Conservation (phyloP, 2,888 invertebrate species). For the Nemapogon koenigi region DNA sequence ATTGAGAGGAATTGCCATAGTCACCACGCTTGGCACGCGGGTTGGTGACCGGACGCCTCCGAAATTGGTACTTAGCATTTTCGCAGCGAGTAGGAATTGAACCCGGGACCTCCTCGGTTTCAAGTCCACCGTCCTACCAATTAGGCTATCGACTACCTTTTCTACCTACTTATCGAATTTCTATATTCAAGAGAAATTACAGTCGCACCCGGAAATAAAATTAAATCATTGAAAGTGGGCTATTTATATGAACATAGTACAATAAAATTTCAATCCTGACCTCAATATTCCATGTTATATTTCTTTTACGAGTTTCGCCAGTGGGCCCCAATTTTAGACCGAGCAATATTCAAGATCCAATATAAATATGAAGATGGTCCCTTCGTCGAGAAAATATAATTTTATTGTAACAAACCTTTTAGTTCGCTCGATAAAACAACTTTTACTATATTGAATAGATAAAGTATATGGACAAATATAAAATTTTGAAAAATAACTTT, state of each 20-base stretch:
- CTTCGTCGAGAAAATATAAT: slow-evolving; percentile 14
- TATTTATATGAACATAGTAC: slow-evolving; percentile 18
- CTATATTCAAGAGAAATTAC: neutral
- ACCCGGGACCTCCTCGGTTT: too few species aligned
- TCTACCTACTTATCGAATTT: too few species aligned
- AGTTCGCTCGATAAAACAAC: neutral
- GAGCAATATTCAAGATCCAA: slow-evolving; percentile 35
- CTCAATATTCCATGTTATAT: slow-evolving; percentile 25
- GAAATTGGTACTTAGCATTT: too few species aligned
- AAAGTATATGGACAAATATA: too few species aligned
- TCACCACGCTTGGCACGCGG: too few species aligned
- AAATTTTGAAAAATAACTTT: too few species aligned
- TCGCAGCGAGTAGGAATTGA: too few species aligned
- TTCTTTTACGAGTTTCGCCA: slow-evolving; percentile 26
- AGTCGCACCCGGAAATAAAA: slow-evolving; percentile 13
- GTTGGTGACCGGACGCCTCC: too few species aligned
- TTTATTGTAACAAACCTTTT: slow-evolving; percentile 9
- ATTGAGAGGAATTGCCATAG: too few species aligned
- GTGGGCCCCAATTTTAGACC: slow-evolving; percentile 26
- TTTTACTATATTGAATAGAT: too few species aligned
- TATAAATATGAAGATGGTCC: slow-evolving; percentile 30
- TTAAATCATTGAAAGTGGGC: slow-evolving; percentile 19
- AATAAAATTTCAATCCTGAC: slow-evolving; percentile 26
- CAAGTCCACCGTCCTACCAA: too few species aligned
- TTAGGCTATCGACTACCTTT: too few species aligned